phyloP scores from a whole-genome alignment of 2,113 vertebrate genomes.

The Nerophis lumbriciformis region DNA sequence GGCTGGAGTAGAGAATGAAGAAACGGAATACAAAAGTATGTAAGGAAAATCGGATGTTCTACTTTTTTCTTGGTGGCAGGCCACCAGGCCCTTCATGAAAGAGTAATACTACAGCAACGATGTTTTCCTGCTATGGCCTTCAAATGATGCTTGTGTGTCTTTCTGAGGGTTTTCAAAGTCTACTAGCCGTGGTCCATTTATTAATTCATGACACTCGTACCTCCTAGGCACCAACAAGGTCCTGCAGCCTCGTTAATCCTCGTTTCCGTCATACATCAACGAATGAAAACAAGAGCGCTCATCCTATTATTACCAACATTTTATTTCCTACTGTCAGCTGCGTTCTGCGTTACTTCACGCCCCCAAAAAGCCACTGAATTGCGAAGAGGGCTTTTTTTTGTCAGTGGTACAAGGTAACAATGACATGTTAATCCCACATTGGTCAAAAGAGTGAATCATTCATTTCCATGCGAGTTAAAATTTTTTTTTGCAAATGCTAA shows the following conservation, averaged over 20 bases:
- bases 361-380: constrained; percentile 31
- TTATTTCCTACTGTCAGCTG: constrained; percentile 21
- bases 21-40: constrained; percentile 35
- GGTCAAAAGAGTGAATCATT: constrained; percentile 53
- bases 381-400: not conserved
- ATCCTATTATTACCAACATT: constrained; percentile 56
- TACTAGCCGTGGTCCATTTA: constrained; percentile 51
- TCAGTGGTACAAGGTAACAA: constrained; percentile 20
- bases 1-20: constrained; percentile 25
- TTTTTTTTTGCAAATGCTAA: constrained; percentile 45
- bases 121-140: constrained; percentile 50
- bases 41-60: constrained; percentile 52
- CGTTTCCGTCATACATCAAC: constrained; percentile 56
- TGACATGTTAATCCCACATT: constrained; percentile 35
- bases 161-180: constrained; percentile 62
- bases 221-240: constrained; percentile 65
- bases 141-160: constrained; percentile 52
- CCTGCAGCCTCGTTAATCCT: constrained; percentile 67
- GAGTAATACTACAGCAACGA: constrained; percentile 50
- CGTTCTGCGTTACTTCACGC: constrained; percentile 20
- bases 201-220: constrained; percentile 69
- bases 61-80: constrained; percentile 71
- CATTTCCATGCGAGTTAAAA: constrained; percentile 28
- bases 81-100: constrained; percentile 73
- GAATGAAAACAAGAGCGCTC: constrained; percentile 60